Evolutionary conservation across 92 coral and sea anemone species (phyloP).

Genomic region (Zoanthus sansibaricus): DNA sequence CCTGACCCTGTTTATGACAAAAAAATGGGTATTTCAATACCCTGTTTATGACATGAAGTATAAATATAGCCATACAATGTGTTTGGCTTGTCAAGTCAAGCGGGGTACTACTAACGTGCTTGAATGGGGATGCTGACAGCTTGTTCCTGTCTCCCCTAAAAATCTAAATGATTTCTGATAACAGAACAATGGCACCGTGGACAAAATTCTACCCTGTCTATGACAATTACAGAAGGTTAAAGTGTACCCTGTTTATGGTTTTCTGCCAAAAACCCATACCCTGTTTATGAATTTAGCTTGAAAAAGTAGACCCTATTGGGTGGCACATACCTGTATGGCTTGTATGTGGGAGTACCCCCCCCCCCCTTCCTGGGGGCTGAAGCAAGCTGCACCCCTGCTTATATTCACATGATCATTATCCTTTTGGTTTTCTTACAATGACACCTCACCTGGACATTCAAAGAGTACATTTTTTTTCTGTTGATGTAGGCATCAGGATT

Average conservation of each 20-base stretch:
- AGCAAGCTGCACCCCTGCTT: slow-evolving; percentile 4
- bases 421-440: neutral
- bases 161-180: no score
- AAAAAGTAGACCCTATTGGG: slow-evolving; percentile 20
- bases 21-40: neutral
- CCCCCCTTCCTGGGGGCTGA: neutral
- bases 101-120: no score
- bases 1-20: no score
- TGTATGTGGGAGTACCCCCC: neutral
- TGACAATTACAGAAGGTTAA: neutral
- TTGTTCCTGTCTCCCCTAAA: no score
- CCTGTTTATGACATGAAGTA: slow-evolving; percentile 10
- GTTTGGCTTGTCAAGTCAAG: no score
- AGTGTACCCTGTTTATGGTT: slow-evolving; percentile 13
- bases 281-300: slow-evolving; percentile 20
- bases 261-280: slow-evolving; percentile 9
- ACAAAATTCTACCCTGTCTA: slow-evolving; percentile 3
- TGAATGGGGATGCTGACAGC: no score
- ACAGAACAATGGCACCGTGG: no score
- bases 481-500: slow-evolving; percentile 29
- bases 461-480: slow-evolving; percentile 54
- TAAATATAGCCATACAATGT: neutral
- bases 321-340: neutral
- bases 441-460: slow-evolving; percentile 43
- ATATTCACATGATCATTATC: neutral